Percentiles rank a stretch among this genome's conserved stretches.
Conservation (phyloP, 2,113 vertebrate genomes). For the Melospiza melodia region DNA sequence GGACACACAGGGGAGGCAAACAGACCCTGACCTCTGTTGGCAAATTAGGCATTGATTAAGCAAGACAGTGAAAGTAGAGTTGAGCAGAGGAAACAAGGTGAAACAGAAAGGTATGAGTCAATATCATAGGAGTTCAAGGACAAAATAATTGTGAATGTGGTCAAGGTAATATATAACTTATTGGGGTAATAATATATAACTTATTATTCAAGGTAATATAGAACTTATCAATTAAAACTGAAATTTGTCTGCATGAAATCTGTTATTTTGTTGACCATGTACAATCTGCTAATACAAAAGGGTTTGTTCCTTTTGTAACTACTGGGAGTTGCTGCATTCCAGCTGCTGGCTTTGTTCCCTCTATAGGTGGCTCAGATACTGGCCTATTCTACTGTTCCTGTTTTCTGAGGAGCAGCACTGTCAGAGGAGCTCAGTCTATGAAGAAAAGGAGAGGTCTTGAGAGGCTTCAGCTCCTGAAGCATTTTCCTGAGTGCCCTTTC, state of each 20-base stretch:
- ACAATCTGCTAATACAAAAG: neutral
- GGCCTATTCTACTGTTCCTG: neutral
- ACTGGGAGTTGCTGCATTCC: neutral
- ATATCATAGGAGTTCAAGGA: neutral
- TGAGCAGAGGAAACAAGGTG: neutral
- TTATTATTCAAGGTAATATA: no score
- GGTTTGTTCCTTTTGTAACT: neutral
- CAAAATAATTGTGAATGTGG: neutral
- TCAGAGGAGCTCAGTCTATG: neutral
- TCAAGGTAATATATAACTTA: neutral
- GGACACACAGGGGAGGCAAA: neutral
- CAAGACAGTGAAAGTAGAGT: neutral
- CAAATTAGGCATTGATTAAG: neutral
- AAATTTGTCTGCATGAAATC: neutral
- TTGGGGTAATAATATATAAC: neutral
- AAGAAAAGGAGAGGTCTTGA: neutral
- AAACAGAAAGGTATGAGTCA: neutral
- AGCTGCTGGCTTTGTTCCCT: neutral
- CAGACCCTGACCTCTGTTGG: neutral
- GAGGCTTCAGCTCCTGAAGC: neutral
- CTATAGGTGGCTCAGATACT: neutral
- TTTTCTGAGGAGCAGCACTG: neutral
- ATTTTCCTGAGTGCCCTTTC: neutral
- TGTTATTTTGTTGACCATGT: neutral
- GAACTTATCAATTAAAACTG: neutral